These are phyloP conservation scores for Pteria penguin DNA, from an alignment of 2,888 invertebrate species.

Conservation along the genomic window DNA sequence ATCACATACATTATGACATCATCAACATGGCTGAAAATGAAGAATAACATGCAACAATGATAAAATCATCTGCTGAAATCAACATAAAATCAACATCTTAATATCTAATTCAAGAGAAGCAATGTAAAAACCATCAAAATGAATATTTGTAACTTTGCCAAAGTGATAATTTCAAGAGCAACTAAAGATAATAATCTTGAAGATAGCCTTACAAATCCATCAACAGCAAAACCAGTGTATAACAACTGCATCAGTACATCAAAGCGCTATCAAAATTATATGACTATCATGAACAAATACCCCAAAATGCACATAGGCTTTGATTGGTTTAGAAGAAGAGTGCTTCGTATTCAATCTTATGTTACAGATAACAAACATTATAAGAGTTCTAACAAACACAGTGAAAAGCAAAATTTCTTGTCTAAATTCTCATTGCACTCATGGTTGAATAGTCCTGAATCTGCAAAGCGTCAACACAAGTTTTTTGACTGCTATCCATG, in stretches of 20 bases:
- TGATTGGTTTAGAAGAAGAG: background rate
- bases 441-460: background rate
- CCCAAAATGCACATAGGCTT: background rate
- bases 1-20: no score
- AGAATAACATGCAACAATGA: no score
- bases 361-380: background rate
- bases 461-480: background rate
- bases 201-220: background rate
- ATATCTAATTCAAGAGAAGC: no score
- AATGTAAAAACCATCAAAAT: no score
- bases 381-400: background rate
- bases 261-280: conserved; percentile 4
- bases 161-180: conserved; percentile 11
- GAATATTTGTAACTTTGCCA: conserved; percentile 12
- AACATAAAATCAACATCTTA: no score
- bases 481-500: background rate
- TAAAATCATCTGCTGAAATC: no score
- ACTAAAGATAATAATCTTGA: background rate
- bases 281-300: background rate
- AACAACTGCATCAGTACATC: background rate
- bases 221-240: background rate
- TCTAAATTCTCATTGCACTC: background rate
- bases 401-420: background rate
- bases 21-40: no score
- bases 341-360: background rate